Conservation (phyloP, 1,140 invertebrate genomes). For the Drosophila sulfurigaster region DNA sequence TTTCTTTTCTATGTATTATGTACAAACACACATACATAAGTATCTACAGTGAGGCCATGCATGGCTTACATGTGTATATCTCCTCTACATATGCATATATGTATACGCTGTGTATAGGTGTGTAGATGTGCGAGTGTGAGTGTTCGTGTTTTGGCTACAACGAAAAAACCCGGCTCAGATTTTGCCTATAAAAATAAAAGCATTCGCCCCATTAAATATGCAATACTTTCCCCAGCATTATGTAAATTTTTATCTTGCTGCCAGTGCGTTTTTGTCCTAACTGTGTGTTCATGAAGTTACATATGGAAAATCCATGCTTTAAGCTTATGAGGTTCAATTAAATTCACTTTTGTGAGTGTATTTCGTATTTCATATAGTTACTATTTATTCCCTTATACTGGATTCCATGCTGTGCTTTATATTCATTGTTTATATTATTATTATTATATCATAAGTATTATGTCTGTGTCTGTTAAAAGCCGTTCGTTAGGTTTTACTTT, state of each 20-base stretch:
- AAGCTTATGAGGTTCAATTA: slow-evolving; percentile 78
- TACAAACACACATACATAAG: slow-evolving; percentile 28
- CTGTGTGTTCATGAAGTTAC: slow-evolving; percentile 19
- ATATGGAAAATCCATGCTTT: slow-evolving; percentile 40
- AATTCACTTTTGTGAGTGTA: slow-evolving; percentile 45
- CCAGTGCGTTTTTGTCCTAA: slow-evolving; percentile 30
- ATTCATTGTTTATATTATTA: not conserved
- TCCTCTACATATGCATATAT: slow-evolving; percentile 15
- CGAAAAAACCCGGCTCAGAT: slow-evolving; percentile 23
- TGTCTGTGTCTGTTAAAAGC: slow-evolving; percentile 42
- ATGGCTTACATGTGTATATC: slow-evolving; percentile 1
- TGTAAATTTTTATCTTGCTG: slow-evolving; percentile 38
- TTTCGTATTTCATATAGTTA: slow-evolving; percentile 13
- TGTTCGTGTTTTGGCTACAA: slow-evolving; percentile 43
- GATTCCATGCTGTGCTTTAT: slow-evolving; percentile 7
- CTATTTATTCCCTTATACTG: slow-evolving; percentile 1
- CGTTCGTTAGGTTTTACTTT: slow-evolving; percentile 36
- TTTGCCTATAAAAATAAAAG: slow-evolving; percentile 64
- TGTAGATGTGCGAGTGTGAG: slow-evolving; percentile 25
- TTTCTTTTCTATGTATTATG: slow-evolving; percentile 20
- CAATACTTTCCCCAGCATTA: slow-evolving; percentile 39
- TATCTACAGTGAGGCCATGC: slow-evolving; percentile 35
- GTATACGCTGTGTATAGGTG: slow-evolving; percentile 20
- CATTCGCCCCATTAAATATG: slow-evolving; percentile 60
- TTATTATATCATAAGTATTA: slow-evolving; percentile 3